Conservation (phyloP, 1,140 invertebrate genomes). For the Nylanderia fulva region DNA sequence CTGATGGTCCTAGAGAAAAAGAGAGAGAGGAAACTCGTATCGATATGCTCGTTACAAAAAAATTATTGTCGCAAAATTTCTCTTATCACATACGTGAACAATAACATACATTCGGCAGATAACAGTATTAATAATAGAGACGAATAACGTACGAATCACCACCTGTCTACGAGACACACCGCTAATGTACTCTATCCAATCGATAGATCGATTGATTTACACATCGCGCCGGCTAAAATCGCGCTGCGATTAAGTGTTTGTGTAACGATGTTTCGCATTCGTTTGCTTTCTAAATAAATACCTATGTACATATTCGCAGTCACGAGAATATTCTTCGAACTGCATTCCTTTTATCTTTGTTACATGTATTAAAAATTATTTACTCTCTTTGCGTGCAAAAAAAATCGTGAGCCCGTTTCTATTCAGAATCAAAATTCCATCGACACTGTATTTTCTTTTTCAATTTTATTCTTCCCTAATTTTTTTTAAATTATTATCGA, state of each 20-base stretch:
- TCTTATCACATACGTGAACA: conserved; percentile 1
- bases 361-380: conserved; percentile 23
- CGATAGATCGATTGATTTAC: conserved; percentile 62
- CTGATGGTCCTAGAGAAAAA: not conserved
- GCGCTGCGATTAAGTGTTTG: conserved; percentile 81
- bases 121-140: conserved; percentile 8
- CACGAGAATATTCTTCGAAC: conserved; percentile 48
- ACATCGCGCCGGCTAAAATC: conserved; percentile 59
- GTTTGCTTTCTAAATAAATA: conserved; percentile 79
- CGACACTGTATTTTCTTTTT: not conserved
- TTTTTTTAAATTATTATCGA: not conserved
- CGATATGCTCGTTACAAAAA: conserved; percentile 29
- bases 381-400: not conserved
- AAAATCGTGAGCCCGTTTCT: not conserved
- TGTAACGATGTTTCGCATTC: conserved; percentile 80
- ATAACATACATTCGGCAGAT: conserved; percentile 22
- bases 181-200: conserved; percentile 66
- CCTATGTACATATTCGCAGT: conserved; percentile 74
- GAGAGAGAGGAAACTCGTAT: conserved; percentile 6
- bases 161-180: conserved; percentile 66
- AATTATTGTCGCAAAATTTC: conserved; percentile 41
- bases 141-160: conserved; percentile 50
- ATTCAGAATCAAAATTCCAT: not conserved
- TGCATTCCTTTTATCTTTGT: conserved; percentile 40
- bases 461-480: not conserved